Conservation (phyloP, 1,140 invertebrate species). For the Drosophila repleta region DNA sequence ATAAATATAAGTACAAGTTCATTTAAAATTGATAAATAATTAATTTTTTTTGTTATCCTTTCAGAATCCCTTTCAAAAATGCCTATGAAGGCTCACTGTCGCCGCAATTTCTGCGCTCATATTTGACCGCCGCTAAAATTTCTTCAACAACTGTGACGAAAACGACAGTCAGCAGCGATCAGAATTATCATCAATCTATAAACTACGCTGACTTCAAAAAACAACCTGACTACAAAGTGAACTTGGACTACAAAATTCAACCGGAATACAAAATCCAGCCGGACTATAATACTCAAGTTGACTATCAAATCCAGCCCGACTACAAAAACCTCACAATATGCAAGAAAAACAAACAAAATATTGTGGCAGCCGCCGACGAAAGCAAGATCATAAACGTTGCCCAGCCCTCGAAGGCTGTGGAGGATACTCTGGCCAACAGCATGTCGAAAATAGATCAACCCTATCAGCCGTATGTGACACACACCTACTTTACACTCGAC, state of each 20-base stretch:
- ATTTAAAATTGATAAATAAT: too few species aligned
- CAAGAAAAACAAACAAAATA: not conserved
- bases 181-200: not conserved
- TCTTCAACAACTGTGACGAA: not conserved
- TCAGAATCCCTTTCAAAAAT: not conserved
- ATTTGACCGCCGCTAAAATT: not conserved
- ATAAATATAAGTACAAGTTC: too few species aligned
- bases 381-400: not conserved
- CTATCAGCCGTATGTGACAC: not conserved
- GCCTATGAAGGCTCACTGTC: not conserved
- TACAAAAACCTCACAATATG: not conserved
- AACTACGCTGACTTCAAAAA: not conserved
- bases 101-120: not conserved
- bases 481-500: constrained; percentile 1
- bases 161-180: not conserved
- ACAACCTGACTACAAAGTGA: not conserved
- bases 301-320: not conserved
- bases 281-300: not conserved
- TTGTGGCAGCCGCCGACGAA: not conserved
- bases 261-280: too few species aligned
- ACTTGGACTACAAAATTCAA: not conserved
- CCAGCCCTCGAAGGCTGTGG: not conserved
- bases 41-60: too few species aligned
- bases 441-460: not conserved
- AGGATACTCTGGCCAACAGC: not conserved